phyloP scores from a whole-genome alignment of 2,113 vertebrate species.

The Arvicanthis niloticus region DNA sequence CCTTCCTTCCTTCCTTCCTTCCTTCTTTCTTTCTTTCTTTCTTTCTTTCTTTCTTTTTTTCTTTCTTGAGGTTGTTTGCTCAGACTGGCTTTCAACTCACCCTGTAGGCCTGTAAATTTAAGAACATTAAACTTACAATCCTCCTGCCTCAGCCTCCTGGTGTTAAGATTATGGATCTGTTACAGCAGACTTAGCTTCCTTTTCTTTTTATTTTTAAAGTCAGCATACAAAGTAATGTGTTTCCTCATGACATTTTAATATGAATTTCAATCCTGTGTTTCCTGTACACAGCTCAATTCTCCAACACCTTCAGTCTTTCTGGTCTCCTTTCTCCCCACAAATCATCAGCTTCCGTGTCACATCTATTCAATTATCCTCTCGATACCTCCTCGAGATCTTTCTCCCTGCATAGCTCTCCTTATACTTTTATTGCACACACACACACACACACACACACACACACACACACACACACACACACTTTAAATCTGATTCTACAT shows the following conservation, averaged over 20 bases:
- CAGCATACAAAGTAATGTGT: neutral
- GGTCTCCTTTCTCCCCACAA: neutral
- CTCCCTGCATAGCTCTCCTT: too few species aligned
- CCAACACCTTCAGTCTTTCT: neutral
- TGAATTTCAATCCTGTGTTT: neutral
- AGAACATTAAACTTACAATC: neutral
- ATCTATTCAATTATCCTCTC: neutral
- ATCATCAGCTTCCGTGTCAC: neutral
- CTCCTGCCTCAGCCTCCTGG: neutral
- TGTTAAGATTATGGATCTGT: neutral
- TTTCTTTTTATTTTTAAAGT: neutral
- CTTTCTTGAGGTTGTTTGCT: neutral
- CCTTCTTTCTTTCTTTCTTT: too few species aligned
- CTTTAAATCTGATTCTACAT: neutral
- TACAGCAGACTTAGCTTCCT: neutral
- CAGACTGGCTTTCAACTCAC: neutral
- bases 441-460: neutral
- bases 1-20: too few species aligned
- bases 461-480: neutral
- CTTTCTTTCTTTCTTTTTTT: too few species aligned
- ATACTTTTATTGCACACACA: neutral
- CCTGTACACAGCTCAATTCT: neutral
- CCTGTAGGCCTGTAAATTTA: neutral
- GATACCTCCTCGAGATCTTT: neutral
- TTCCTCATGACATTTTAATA: neutral